Evolutionary conservation across 1,140 invertebrate species (phyloP).

Genomic region (Lysiphlebus fabarum): DNA sequence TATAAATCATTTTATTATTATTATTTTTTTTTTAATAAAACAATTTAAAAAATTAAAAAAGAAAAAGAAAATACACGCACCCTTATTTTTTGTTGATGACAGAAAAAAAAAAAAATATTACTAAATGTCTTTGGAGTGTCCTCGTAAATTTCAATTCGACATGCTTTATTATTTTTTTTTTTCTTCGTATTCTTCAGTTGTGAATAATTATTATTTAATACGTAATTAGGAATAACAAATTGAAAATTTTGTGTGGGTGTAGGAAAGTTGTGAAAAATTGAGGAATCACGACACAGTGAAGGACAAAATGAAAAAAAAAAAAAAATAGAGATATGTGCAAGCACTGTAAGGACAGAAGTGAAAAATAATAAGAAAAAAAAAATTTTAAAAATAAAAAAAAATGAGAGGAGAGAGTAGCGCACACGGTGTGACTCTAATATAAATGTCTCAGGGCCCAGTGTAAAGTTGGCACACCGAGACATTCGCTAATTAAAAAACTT

Average conservation of each 20-base stretch:
- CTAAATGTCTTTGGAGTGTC: neutral
- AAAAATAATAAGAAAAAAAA: constrained; percentile 21
- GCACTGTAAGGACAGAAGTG: constrained; percentile 16
- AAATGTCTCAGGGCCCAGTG: constrained; percentile 47
- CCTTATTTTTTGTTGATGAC: too few relatives aligned
- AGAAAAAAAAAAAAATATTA: neutral
- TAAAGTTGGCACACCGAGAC: constrained; percentile 50
- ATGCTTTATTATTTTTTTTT: too few relatives aligned
- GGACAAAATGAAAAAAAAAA: constrained; percentile 12
- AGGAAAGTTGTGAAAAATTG: constrained; percentile 2
- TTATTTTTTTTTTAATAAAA: too few relatives aligned
- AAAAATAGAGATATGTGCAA: constrained; percentile 14
- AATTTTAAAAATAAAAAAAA: too few relatives aligned
- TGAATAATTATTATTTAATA: constrained; percentile 45
- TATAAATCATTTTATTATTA: too few relatives aligned
- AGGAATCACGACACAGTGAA: constrained; percentile 17
- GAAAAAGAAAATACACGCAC: too few relatives aligned
- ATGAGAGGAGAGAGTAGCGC: constrained; percentile 21
- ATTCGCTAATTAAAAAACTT: constrained; percentile 60
- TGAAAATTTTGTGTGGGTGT: constrained; percentile 24
- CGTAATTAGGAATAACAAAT: constrained; percentile 48
- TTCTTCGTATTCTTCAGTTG: neutral
- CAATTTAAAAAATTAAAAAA: too few relatives aligned
- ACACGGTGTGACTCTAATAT: constrained; percentile 46
- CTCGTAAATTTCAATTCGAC: constrained; percentile 36